These are phyloP conservation scores for Eristalis tenax DNA, from an alignment of 2,888 invertebrate genomes.

Conservation along the genomic window DNA sequence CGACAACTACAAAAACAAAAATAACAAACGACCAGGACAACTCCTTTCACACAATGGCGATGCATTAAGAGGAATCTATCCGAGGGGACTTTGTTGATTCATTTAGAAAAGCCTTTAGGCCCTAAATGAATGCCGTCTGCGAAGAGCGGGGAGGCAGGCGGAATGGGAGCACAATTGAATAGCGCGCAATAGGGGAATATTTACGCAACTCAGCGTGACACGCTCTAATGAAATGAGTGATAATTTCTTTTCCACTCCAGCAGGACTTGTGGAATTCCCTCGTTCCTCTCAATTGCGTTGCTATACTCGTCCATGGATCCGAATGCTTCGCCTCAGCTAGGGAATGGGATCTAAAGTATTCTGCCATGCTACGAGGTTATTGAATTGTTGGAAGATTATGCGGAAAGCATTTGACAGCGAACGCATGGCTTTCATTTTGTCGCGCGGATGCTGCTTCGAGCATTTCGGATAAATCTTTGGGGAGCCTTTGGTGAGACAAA, in stretches of 20 bases:
- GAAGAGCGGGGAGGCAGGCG: too few relatives aligned
- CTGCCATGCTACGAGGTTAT: not conserved
- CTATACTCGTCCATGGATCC: not conserved
- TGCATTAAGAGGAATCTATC: conserved; percentile 42
- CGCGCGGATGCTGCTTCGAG: not conserved
- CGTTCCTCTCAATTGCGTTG: not conserved
- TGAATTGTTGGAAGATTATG: not conserved
- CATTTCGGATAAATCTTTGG: not conserved
- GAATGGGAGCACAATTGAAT: conserved; percentile 35
- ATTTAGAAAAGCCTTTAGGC: conserved; percentile 45
- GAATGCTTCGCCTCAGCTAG: not conserved
- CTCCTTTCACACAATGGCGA: conserved; percentile 37
- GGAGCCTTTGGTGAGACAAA: not conserved
- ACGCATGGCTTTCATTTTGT: not conserved
- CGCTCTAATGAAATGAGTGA: conserved; percentile 51
- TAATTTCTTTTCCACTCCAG: conserved; percentile 6
- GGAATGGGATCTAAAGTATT: not conserved
- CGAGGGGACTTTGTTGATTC: conserved; percentile 36
- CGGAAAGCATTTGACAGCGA: not conserved
- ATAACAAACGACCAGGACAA: not conserved
- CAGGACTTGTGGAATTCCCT: not conserved
- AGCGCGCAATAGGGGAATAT: conserved; percentile 27
- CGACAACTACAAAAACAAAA: not conserved
- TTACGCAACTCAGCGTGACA: conserved; percentile 46
- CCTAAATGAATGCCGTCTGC: conserved; percentile 9